Base-by-base conservation (phyloP, 2,888 invertebrate genomes). In the Himalopsyche tibetana region DNA sequence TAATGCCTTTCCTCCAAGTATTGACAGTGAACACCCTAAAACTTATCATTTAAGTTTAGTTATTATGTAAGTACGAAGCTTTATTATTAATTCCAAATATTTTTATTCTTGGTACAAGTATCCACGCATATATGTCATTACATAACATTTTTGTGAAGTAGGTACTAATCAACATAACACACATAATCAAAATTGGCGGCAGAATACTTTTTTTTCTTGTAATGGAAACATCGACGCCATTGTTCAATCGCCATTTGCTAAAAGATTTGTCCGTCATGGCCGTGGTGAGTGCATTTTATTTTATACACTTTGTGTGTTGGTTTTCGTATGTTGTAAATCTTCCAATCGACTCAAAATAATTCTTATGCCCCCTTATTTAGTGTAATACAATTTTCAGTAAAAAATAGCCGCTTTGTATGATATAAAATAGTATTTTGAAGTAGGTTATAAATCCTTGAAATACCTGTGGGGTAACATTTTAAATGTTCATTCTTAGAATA, bases 221-320 rank as follows among this genome's bases (percentile, higher is more conserved):
- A 69, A 81, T 87, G 87, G 82, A 38, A 87, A 85, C 87, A 84
- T 83, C 42, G 55, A 69, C 81, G 55, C n/a, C 55, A 51, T 55
- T 55, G 82, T 28, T 15, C 51, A 87, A 85, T 84, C 87, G 85
- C 87, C 87, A 87, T 87, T 87, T 87, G 85, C 85, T 85, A 82
- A 85, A 85, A 87, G 85, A 40, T 85, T 85, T 85, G 85, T 87
- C 87, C 85, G 87, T 85, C 87, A 87, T 87, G 87, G 87, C 87
- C 84, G 87, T 85, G 85, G 87, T 87, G 84, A 87, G 87, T 87
- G 80, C 51, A 84, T 82, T 55, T 74, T 74, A 74, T 38, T 36
- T 74, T 38, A 38, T 74, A 38, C 28, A 12, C 15, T 74, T 74
- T 36, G 36, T 38, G 38, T 15, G 74, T 74, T 12, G 0, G 74